phyloP scores from a whole-genome alignment of 2,113 vertebrate species.

The Lynx canadensis region DNA sequence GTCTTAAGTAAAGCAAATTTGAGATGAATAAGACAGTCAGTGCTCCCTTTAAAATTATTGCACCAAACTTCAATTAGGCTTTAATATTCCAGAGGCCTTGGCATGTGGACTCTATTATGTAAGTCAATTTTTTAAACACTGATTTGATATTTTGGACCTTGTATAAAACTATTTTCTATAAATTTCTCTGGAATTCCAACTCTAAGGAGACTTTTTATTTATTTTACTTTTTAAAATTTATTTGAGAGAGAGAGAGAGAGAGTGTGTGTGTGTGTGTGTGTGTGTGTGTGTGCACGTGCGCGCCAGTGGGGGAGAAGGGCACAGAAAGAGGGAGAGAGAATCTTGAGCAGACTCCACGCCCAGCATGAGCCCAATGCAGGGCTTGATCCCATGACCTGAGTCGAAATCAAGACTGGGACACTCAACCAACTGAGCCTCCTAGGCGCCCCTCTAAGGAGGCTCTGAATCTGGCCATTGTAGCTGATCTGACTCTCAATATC shows the following conservation, averaged over 20 bases:
- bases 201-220: not conserved
- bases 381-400: too few species aligned
- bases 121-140: not conserved
- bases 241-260: too few species aligned
- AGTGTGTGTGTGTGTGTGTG: too few species aligned
- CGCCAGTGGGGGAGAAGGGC: too few species aligned
- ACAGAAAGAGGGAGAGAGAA: too few species aligned
- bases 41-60: not conserved
- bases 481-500: not conserved
- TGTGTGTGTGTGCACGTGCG: fast-evolving
- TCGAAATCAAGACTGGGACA: too few species aligned
- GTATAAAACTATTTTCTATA: conserved; percentile 1
- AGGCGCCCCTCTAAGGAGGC: not conserved
- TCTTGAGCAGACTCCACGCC: too few species aligned
- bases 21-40: not conserved
- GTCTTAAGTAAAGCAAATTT: conserved; percentile 26
- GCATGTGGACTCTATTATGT: not conserved
- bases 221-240: too few species aligned
- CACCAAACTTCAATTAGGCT: not conserved
- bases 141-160: conserved; percentile 9
- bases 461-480: conserved; percentile 18
- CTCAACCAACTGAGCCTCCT: too few species aligned
- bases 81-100: not conserved
- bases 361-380: too few species aligned
- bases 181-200: not conserved